Evolutionary conservation across 2,113 vertebrate genomes (phyloP).

Genomic region (Nibea coibor): DNA sequence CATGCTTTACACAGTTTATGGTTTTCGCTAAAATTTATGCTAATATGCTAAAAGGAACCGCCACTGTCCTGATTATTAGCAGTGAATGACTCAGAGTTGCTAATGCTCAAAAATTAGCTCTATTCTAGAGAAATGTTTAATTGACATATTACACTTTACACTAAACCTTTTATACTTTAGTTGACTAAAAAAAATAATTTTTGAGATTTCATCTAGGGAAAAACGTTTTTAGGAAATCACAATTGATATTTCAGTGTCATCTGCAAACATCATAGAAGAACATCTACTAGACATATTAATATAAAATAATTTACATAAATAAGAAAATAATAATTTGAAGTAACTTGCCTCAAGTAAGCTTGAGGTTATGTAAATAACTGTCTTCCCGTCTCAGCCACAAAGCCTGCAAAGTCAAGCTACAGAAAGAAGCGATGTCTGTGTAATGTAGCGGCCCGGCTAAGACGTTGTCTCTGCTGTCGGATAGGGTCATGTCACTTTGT

Average conservation of each 20-base stretch:
- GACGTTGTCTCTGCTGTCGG: slow-evolving; percentile 42
- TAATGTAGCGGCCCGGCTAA: neutral
- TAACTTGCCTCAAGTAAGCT: neutral
- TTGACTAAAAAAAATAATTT: neutral
- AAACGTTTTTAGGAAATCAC: neutral
- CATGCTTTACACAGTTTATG: too few species aligned
- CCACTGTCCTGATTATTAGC: too few species aligned
- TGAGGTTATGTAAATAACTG: neutral
- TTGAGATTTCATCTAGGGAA: neutral
- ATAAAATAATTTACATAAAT: neutral
- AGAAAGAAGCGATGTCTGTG: slow-evolving; percentile 25
- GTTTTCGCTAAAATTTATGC: too few species aligned
- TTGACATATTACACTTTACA: too few species aligned
- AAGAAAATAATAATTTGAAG: neutral
- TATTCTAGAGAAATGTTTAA: too few species aligned
- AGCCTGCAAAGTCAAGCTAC: slow-evolving; percentile 4
- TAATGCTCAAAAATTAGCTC: too few species aligned
- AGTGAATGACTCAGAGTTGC: too few species aligned
- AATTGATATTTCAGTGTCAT: neutral
- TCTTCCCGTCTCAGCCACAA: too few species aligned
- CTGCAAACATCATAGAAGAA: neutral
- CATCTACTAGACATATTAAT: neutral
- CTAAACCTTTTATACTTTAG: too few species aligned
- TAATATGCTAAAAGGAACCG: too few species aligned
- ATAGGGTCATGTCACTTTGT: slow-evolving; percentile 26